Evolutionary conservation across 2,113 vertebrate species (phyloP).

Genomic region (Phycodurus eques): DNA sequence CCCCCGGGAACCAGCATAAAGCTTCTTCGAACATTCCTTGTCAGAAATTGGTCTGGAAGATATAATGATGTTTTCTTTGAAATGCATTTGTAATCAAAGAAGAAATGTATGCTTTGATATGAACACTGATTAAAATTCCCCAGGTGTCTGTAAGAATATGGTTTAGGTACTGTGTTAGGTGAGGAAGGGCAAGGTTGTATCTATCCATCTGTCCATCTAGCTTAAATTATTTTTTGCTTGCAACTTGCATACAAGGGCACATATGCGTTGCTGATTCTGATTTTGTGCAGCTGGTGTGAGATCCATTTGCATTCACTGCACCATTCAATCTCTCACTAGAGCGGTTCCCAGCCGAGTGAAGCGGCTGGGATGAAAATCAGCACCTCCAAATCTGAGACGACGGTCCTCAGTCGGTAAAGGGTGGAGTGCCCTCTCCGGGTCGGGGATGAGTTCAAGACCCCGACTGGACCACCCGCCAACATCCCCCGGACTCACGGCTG

Average conservation of each 20-base stretch:
- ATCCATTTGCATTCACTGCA: background rate
- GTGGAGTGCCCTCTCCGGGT: no score
- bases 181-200: conserved; percentile 41
- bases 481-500: no score
- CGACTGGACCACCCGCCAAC: no score
- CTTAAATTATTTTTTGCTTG: background rate
- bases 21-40: conserved; percentile 85
- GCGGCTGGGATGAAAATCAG: no score
- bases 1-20: conserved; percentile 87
- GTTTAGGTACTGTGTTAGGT: conserved; percentile 45
- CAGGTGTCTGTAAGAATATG: conserved; percentile 51
- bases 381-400: no score
- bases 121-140: conserved; percentile 66
- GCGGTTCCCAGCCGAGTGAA: no score
- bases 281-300: no score
- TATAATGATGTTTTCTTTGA: conserved; percentile 86
- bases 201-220: background rate
- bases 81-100: conserved; percentile 91
- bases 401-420: no score
- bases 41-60: conserved; percentile 86
- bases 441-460: no score
- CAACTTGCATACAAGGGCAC: background rate
- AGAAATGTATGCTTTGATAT: conserved; percentile 72
- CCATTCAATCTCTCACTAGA: background rate
- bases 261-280: background rate